Percentiles rank a stretch among this genome's conserved stretches.
Evolutionary conservation across 92 coral and sea anemone species (phyloP).

Genomic region (Chrysogorgia sp.): DNA sequence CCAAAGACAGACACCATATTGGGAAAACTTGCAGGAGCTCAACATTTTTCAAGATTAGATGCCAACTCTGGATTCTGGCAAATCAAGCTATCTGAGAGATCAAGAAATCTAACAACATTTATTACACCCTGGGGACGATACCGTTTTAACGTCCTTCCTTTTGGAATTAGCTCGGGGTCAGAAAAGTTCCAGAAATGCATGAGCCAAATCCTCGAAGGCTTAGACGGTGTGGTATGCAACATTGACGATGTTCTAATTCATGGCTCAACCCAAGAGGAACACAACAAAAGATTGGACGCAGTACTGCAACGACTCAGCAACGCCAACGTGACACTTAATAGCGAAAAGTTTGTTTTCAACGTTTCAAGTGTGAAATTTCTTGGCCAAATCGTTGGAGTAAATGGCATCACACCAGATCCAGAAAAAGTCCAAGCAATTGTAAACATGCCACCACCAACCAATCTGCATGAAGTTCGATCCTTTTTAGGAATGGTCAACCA

Average conservation of each 20-base stretch:
- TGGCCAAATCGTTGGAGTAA: too few species aligned
- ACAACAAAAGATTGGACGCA: constrained; percentile 51
- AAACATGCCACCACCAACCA: constrained; percentile 27
- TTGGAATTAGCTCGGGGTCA: constrained; percentile 60
- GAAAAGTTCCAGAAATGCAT: constrained; percentile 58
- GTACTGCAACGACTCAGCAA: constrained; percentile 45
- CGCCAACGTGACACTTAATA: constrained; percentile 52
- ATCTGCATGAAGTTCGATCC: constrained; percentile 25
- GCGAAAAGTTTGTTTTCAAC: constrained; percentile 45
- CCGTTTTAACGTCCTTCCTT: constrained; percentile 51
- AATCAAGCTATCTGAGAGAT: constrained; percentile 47
- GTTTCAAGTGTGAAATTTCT: constrained; percentile 43
- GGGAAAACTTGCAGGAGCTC: constrained; percentile 59
- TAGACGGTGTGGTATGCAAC: constrained; percentile 57
- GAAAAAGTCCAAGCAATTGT: constrained; percentile 45
- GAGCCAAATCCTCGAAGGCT: constrained; percentile 48
- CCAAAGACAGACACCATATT: constrained; percentile 42
- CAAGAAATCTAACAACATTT: constrained; percentile 56
- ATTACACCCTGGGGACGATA: constrained; percentile 65
- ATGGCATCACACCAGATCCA: too few species aligned
- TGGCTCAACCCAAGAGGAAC: constrained; percentile 54
- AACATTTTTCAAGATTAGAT: constrained; percentile 56
- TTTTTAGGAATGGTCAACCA: constrained; percentile 60
- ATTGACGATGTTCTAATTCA: constrained; percentile 60
- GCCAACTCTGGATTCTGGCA: constrained; percentile 64